Evolutionary conservation across 2,797 vertebrate species (phyloP).

Genomic region (Enteromius thamalakanensis): DNA sequence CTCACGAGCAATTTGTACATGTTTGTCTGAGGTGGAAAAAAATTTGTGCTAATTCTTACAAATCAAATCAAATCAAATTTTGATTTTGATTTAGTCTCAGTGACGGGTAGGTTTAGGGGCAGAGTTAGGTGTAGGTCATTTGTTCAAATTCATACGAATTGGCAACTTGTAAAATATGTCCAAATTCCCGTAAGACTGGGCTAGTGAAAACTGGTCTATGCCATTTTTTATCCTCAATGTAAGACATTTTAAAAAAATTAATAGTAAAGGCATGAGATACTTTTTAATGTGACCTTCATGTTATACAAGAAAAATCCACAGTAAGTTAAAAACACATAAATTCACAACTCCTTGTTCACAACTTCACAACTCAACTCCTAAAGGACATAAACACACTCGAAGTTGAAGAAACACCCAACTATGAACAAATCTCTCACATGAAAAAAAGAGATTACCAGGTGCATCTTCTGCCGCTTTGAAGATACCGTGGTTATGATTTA

Average conservation of each 20-base stretch:
- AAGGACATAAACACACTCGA: not conserved
- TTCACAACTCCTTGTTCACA: not conserved
- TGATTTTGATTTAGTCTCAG: too few relatives aligned
- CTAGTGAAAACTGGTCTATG: not conserved
- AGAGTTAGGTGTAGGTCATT: too few relatives aligned
- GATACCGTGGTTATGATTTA: conserved; percentile 28
- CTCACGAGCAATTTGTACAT: too few relatives aligned
- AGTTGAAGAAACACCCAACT: not conserved
- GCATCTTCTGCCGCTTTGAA: conserved; percentile 32
- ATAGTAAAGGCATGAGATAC: not conserved
- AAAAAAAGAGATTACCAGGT: not conserved
- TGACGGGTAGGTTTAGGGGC: too few relatives aligned
- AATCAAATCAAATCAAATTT: too few relatives aligned
- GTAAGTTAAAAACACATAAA: not conserved
- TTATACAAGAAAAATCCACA: not conserved
- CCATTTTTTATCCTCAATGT: not conserved
- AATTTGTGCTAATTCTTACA: too few relatives aligned
- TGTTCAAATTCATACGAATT: too few relatives aligned
- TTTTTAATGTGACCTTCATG: not conserved
- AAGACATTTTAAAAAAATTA: not conserved
- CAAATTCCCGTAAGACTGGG: too few relatives aligned
- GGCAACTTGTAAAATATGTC: too few relatives aligned
- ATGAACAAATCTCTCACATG: not conserved
- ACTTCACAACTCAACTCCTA: not conserved
- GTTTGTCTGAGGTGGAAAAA: too few relatives aligned